These are phyloP conservation scores for Phylloscopus trochilus DNA, from an alignment of 2,113 vertebrate genomes.

Conservation along the genomic window DNA sequence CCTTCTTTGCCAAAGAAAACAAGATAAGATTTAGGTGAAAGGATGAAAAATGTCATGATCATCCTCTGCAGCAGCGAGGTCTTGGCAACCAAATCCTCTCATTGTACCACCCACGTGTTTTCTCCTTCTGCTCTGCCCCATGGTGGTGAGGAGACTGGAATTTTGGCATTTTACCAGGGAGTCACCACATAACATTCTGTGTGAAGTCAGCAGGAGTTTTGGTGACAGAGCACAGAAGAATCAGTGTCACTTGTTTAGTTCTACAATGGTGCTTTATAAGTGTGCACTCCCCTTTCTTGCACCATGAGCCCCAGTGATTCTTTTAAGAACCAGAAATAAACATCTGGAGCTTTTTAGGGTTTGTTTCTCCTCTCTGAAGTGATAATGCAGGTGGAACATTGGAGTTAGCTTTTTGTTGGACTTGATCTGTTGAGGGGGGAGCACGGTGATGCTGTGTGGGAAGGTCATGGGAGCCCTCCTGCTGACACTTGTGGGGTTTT, in stretches of 20 bases:
- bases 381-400: not conserved
- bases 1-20: not conserved
- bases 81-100: not conserved
- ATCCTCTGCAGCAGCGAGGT: accelerated
- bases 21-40: not conserved
- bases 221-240: not conserved
- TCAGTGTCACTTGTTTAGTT: not conserved
- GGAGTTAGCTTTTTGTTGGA: not conserved
- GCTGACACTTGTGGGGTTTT: accelerated
- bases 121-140: not conserved
- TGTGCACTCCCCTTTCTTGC: not conserved
- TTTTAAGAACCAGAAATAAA: not conserved
- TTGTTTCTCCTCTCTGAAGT: not conserved
- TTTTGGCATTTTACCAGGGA: not conserved
- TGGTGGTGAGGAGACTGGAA: accelerated
- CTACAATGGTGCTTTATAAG: not conserved
- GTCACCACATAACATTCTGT: not conserved
- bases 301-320: not conserved
- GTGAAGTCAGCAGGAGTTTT: not conserved
- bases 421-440: not conserved
- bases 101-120: accelerated
- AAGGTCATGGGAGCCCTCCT: not conserved
- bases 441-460: accelerated
- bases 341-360: not conserved
- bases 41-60: not conserved